Percentiles rank a stretch among this genome's conserved stretches.
Conservation (phyloP, 2,888 invertebrate species). For the Perithous albicinctus region DNA sequence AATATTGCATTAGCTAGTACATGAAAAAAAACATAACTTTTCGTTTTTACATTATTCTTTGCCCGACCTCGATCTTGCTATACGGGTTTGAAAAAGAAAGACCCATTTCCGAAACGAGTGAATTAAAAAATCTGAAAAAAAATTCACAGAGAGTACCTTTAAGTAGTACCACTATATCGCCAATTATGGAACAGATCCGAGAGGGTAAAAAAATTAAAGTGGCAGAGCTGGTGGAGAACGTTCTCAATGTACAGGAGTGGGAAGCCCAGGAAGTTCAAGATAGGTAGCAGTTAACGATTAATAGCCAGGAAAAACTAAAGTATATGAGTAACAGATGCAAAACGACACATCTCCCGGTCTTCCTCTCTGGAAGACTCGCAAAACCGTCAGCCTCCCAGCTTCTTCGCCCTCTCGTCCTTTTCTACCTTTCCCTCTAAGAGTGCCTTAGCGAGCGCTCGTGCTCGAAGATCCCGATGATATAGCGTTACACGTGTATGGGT, state of each 20-base stretch:
- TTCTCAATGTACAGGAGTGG: not conserved
- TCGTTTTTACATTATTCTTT: too few relatives aligned
- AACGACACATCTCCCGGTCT: conserved; percentile 13
- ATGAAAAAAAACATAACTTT: too few relatives aligned
- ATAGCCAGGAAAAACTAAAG: not conserved
- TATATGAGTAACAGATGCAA: not conserved
- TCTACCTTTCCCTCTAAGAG: conserved; percentile 55
- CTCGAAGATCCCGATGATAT: conserved; percentile 26
- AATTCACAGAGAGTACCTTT: too few relatives aligned
- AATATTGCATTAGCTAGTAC: too few relatives aligned
- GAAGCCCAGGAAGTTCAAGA: not conserved
- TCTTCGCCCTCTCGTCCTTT: conserved; percentile 23
- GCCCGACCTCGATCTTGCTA: too few relatives aligned
- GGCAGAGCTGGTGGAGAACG: too few relatives aligned
- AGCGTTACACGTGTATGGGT: conserved; percentile 54
- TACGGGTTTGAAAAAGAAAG: too few relatives aligned
- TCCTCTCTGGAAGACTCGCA: conserved; percentile 11
- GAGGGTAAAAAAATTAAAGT: too few relatives aligned
- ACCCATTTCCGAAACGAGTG: too few relatives aligned
- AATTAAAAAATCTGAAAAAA: too few relatives aligned
- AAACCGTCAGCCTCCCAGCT: conserved; percentile 37
- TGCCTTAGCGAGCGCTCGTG: conserved; percentile 15
- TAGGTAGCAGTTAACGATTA: not conserved
- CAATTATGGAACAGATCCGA: too few relatives aligned
- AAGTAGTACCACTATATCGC: too few relatives aligned